Evolutionary conservation across 2,113 vertebrate species (phyloP).

Genomic region (Piaya cayana): DNA sequence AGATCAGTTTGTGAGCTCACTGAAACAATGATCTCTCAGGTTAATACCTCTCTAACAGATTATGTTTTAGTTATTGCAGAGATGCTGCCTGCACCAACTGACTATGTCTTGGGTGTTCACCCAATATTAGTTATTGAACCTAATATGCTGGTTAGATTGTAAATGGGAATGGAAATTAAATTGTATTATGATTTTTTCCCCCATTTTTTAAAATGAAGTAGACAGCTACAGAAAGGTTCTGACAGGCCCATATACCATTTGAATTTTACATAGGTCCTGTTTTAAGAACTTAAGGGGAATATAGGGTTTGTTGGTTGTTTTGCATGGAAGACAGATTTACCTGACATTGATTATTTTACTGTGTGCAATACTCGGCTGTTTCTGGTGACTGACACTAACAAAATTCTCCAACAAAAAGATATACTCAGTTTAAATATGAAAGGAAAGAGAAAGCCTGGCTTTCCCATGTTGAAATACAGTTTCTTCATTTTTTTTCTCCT

Average conservation of each 20-base stretch:
- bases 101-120: neutral
- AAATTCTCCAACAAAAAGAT: neutral
- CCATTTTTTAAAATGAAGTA: neutral
- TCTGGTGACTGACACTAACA: neutral
- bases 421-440: neutral
- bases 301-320: neutral
- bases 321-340: neutral
- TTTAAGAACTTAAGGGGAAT: neutral
- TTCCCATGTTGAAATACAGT: neutral
- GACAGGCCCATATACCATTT: neutral
- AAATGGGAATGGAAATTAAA: neutral
- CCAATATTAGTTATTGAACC: no score
- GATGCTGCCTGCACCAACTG: neutral
- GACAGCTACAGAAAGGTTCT: neutral
- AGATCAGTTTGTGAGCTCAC: neutral
- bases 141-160: neutral
- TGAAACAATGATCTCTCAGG: neutral
- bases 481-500: neutral
- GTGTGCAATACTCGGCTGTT: neutral
- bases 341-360: neutral
- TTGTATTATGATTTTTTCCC: neutral
- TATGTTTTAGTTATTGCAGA: neutral
- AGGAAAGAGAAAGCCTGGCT: neutral
- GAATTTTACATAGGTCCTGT: neutral
- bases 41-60: neutral